Percentiles rank a stretch among this genome's conserved stretches.
phyloP scores from a whole-genome alignment of 1,140 invertebrate species.

The Papilio aristodemus region DNA sequence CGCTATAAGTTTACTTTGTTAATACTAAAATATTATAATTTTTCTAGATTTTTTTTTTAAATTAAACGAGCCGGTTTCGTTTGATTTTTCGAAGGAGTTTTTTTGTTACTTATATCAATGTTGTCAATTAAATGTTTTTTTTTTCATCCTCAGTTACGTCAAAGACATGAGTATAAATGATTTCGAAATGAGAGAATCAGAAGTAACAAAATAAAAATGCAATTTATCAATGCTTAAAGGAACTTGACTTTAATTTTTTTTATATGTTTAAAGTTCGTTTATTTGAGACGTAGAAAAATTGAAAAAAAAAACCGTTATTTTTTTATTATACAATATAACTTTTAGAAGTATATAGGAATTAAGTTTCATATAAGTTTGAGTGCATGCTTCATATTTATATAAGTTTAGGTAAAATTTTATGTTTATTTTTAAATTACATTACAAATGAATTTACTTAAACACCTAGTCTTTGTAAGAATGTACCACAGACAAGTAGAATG shows the following conservation, averaged over 20 bases:
- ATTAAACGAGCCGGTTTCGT: neutral
- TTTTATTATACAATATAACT: no score
- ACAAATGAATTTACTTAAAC: neutral
- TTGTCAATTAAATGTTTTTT: neutral
- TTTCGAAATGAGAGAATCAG: no score
- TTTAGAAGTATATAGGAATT: no score
- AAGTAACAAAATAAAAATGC: no score
- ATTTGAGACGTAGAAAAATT: neutral
- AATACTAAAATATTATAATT: slow-evolving; percentile 49
- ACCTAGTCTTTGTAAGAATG: neutral
- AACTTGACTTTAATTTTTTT: no score
- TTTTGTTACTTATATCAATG: neutral
- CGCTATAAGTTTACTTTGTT: slow-evolving; percentile 91
- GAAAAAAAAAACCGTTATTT: no score
- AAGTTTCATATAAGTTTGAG: neutral
- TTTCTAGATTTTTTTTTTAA: neutral
- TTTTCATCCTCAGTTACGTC: no score
- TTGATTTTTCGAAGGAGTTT: neutral
- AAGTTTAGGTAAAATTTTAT: neutral
- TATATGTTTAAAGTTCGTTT: neutral
- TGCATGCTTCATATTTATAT: neutral
- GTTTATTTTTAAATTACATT: neutral
- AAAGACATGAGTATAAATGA: no score
- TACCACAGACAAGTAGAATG: slow-evolving; percentile 11
- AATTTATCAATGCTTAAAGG: no score